Conservation (phyloP, 2,888 invertebrate species). For the Polymixis lichenea region DNA sequence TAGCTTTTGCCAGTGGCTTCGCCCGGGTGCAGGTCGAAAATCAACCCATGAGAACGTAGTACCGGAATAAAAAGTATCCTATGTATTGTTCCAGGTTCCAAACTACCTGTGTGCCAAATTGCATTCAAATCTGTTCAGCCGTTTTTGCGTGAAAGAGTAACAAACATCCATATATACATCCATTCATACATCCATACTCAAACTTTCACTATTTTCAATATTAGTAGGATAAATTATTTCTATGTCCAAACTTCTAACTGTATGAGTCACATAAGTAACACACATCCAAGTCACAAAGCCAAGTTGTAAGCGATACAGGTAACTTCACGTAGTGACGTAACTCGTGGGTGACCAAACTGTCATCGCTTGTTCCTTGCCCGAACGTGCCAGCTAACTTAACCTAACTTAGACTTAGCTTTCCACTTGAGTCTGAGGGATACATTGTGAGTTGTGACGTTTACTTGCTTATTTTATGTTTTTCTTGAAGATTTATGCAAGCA, state of each 20-base stretch:
- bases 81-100: no score
- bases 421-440: conserved; percentile 12
- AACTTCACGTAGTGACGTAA: conserved; percentile 34
- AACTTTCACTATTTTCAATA: no score
- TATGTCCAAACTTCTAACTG: neutral
- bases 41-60: no score
- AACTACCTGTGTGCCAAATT: no score
- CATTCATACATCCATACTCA: no score
- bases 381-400: conserved; percentile 26
- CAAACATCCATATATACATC: no score
- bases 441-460: neutral
- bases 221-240: no score
- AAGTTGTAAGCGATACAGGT: conserved; percentile 51
- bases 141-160: no score
- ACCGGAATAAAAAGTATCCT: no score
- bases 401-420: conserved; percentile 21
- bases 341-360: conserved; percentile 49
- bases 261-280: neutral
- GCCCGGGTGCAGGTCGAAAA: no score
- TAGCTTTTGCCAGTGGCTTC: no score
- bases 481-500: neutral
- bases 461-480: neutral
- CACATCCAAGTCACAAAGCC: conserved; percentile 10
- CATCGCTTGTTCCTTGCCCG: conserved; percentile 31
- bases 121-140: no score